Base-by-base conservation (phyloP, 2,888 invertebrate species). In the Notodonta ziczac region DNA sequence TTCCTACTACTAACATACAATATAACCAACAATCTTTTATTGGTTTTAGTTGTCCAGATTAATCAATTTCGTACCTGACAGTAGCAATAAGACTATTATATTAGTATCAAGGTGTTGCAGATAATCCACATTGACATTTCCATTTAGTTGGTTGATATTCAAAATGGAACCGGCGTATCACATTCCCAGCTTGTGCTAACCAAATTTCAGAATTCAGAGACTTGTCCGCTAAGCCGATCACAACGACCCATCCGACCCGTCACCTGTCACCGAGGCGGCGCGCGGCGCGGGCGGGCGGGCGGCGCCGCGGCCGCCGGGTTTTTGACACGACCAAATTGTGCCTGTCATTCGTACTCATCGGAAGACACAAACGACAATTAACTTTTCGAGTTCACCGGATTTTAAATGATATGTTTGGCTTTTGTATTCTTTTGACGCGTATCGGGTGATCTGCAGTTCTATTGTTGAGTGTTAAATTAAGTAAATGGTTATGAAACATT, bases 241-340 rank as follows among this genome's bases (percentile, higher is more conserved):
- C 12, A 13, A 63, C 71, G 69, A 58, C 70, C 72, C 72, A 61
- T 66, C 70, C 68, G 67, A 64, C 62, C 69, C 75, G 79, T 80
- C 82, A 77, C 63, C 68, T 77, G 82, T 80, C 82, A 78, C 65
- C 74, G 76, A 66, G 67, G 58, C 69, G 60, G 69, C 74, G 73
- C 70, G 39, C 14, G n/a, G n/a, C n/a, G n/a, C n/a, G n/a, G n/a
- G 69, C 74, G 73, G 70, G 39, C 14, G 39, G 39, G 39, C 10
- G 70, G 73, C 70, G 39, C 39, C 54, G 54, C 54, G 32, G 70
- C 70, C 77, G 68, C 76, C 55, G 61, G 69, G 76, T 70, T 81
- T 81, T 77, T 83, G 85, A 86, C 82, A 75, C 74, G 70, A 67
- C 82, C 81, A 84, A 88, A 87, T 87, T 86, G 84, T 85, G 79